Percentiles rank a stretch among this genome's conserved stretches.
These are phyloP conservation scores for Diachasma alloeum DNA, from an alignment of 1,140 invertebrate species.

Conservation along the genomic window DNA sequence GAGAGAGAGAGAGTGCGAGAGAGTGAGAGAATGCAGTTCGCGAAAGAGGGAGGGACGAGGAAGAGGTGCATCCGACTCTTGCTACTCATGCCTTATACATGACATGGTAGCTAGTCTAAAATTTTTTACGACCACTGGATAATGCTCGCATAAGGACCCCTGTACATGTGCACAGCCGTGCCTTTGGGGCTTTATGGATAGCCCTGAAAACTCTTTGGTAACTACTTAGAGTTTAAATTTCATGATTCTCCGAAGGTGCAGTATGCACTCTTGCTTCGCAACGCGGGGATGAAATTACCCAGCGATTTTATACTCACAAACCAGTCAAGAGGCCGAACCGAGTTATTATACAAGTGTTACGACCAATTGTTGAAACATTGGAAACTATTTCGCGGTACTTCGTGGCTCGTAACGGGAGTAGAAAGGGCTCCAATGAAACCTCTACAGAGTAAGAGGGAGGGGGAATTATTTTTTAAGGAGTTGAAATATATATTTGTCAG, in stretches of 20 bases:
- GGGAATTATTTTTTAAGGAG: neutral
- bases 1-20: too few relatives aligned
- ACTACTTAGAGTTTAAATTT: neutral
- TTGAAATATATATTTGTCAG: neutral
- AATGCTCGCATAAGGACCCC: slow-evolving; percentile 11
- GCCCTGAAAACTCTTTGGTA: neutral
- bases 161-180: neutral
- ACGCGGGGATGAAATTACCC: neutral
- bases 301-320: neutral
- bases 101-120: slow-evolving; percentile 21
- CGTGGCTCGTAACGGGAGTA: neutral
- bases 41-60: neutral
- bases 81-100: slow-evolving; percentile 28
- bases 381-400: neutral
- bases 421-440: too few relatives aligned
- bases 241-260: neutral
- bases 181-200: slow-evolving; percentile 2
- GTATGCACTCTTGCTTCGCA: neutral
- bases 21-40: neutral
- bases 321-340: neutral
- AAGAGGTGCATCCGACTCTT: neutral
- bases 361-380: slow-evolving; percentile 6
- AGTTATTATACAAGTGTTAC: slow-evolving; percentile 6
- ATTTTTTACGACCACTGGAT: slow-evolving; percentile 26
- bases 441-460: neutral